Conservation (phyloP, 1,140 invertebrate genomes). For the Cotesia typhae region DNA sequence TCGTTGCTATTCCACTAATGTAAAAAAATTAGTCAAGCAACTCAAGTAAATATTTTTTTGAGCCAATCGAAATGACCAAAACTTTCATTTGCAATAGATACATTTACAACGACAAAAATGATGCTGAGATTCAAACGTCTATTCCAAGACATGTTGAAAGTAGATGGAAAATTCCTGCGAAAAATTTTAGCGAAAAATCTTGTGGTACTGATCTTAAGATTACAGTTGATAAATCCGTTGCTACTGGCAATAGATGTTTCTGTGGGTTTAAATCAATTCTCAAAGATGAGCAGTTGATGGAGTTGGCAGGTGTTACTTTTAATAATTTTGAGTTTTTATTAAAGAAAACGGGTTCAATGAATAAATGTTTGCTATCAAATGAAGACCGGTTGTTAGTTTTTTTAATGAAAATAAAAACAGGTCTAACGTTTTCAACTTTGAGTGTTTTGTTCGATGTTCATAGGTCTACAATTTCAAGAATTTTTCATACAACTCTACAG, state of each 20-base stretch:
- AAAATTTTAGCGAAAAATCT: background rate
- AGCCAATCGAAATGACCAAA: background rate
- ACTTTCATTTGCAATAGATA: background rate
- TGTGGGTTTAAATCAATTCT: conserved; percentile 13
- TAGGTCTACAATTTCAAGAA: conserved; percentile 34
- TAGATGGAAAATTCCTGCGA: background rate
- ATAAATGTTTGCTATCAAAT: background rate
- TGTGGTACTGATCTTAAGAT: background rate
- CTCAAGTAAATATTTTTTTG: background rate
- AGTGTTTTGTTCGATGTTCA: conserved; percentile 32
- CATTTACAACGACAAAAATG: conserved; percentile 6
- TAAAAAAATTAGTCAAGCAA: background rate
- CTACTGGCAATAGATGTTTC: background rate
- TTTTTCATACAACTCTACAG: conserved; percentile 22
- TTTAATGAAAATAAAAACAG: conserved; percentile 42
- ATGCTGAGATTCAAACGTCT: conserved; percentile 19
- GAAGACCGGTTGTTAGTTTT: conserved; percentile 41
- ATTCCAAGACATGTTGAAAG: background rate
- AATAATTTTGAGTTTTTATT: conserved; percentile 15
- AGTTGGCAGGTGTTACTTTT: conserved; percentile 19
- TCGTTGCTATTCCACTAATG: background rate
- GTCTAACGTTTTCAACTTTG: conserved; percentile 32
- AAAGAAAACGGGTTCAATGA: background rate
- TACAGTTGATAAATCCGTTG: background rate
- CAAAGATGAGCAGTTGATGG: conserved; percentile 16